These are phyloP conservation scores for Noctua janthe DNA, from an alignment of 2,888 invertebrate species.

Conservation along the genomic window DNA sequence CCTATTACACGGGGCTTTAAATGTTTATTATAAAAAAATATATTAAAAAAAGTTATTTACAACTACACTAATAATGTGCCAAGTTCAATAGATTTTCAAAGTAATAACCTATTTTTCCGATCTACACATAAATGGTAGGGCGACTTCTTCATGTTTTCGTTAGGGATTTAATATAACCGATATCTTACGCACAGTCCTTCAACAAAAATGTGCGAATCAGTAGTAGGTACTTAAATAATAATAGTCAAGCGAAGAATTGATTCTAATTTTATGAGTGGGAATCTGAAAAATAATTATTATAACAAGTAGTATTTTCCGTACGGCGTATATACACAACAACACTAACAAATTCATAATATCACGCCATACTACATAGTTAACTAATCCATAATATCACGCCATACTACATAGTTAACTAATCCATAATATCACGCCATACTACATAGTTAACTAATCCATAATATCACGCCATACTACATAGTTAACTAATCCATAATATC, in stretches of 20 bases:
- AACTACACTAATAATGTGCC: neutral
- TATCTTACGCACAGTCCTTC: neutral
- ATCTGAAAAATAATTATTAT: no score
- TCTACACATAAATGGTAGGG: neutral
- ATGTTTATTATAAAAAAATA: no score
- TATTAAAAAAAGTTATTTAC: neutral
- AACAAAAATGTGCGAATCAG: neutral
- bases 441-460: no score
- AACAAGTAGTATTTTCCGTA: no score
- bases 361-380: neutral
- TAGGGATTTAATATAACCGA: neutral
- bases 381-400: no score
- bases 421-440: neutral
- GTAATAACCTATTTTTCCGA: neutral
- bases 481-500: no score
- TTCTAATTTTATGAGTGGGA: no score
- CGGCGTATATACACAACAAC: no score
- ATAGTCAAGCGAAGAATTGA: no score
- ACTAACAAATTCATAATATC: neutral
- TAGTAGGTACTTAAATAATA: neutral
- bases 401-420: no score
- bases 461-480: no score
- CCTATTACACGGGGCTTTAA: no score
- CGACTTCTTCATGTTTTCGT: neutral
- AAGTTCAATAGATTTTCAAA: neutral